These are phyloP conservation scores for Xestia sexstrigata DNA, from an alignment of 2,888 invertebrate genomes.

Conservation along the genomic window DNA sequence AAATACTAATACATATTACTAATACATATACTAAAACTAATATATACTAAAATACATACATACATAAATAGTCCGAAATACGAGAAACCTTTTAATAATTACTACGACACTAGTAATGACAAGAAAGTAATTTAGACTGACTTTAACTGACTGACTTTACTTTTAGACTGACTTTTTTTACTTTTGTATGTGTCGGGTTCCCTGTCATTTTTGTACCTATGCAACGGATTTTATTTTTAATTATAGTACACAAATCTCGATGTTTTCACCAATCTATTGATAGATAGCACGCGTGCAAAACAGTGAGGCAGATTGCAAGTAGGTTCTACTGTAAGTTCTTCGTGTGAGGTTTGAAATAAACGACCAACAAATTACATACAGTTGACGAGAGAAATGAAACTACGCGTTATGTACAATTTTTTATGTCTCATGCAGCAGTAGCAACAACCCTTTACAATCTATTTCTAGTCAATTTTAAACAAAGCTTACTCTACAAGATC, in stretches of 20 bases:
- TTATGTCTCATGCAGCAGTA: too few relatives aligned
- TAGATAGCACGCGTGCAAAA: background rate
- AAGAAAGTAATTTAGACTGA: too few relatives aligned
- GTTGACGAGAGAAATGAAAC: background rate
- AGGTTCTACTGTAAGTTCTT: background rate
- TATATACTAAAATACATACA: too few relatives aligned
- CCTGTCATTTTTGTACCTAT: background rate
- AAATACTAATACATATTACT: too few relatives aligned
- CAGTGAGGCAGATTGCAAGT: background rate
- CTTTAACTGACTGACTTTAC: too few relatives aligned
- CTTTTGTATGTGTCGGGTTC: background rate
- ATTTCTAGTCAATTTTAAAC: background rate
- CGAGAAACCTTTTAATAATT: too few relatives aligned
- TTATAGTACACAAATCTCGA: background rate
- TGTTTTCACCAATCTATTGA: background rate
- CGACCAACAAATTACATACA: background rate
- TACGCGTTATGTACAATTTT: too few relatives aligned
- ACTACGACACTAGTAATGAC: too few relatives aligned
- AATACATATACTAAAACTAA: too few relatives aligned
- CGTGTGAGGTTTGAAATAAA: background rate
- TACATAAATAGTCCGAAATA: too few relatives aligned
- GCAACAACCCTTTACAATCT: background rate
- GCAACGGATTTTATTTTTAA: background rate
- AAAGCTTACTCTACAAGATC: constrained; percentile 11
- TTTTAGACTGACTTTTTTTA: too few relatives aligned